A percentile compares a stretch with the other conserved stretches of the same genome.
Evolutionary conservation across 2,113 vertebrate genomes (phyloP).

Genomic region (Actenoides lindsayi): DNA sequence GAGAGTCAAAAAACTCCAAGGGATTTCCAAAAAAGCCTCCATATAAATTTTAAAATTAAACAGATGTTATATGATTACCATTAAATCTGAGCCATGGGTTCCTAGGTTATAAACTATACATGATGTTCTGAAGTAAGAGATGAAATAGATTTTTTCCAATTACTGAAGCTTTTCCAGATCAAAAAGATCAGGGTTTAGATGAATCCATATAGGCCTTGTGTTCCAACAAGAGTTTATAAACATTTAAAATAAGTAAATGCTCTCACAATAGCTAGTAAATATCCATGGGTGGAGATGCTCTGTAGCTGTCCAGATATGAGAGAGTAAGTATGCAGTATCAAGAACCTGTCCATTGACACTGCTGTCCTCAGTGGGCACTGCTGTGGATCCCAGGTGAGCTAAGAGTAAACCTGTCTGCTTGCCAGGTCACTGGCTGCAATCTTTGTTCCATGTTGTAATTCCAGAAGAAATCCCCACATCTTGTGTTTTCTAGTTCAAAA

Average conservation of each 20-base stretch:
- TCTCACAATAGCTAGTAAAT: conserved; percentile 19
- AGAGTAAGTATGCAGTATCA: neutral
- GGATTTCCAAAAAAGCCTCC: conserved; percentile 80
- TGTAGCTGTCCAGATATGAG: neutral
- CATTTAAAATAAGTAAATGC: conserved; percentile 63
- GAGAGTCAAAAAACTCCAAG: conserved; percentile 73
- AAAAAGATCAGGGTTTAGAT: conserved; percentile 72
- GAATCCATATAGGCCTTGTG: conserved; percentile 34
- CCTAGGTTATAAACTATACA: conserved; percentile 72
- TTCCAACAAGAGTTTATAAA: conserved; percentile 60
- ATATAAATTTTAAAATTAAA: conserved; percentile 87
- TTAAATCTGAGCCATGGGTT: conserved; percentile 79
- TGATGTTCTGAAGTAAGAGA: conserved; percentile 71
- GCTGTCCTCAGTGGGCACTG: neutral
- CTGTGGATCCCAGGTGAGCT: neutral
- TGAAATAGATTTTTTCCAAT: conserved; percentile 71
- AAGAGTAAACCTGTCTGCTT: neutral
- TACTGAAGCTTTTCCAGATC: conserved; percentile 69
- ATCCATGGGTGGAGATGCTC: neutral
- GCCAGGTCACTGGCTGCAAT: neutral
- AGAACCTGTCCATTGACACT: neutral
- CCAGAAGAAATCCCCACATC: neutral
- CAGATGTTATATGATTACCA: conserved; percentile 84
- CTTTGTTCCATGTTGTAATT: neutral
- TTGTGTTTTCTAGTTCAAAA: neutral